A percentile compares a stretch with the other conserved stretches of the same genome.
Evolutionary conservation across 2,888 invertebrate genomes (phyloP).

Genomic region (Chrysolina americana): DNA sequence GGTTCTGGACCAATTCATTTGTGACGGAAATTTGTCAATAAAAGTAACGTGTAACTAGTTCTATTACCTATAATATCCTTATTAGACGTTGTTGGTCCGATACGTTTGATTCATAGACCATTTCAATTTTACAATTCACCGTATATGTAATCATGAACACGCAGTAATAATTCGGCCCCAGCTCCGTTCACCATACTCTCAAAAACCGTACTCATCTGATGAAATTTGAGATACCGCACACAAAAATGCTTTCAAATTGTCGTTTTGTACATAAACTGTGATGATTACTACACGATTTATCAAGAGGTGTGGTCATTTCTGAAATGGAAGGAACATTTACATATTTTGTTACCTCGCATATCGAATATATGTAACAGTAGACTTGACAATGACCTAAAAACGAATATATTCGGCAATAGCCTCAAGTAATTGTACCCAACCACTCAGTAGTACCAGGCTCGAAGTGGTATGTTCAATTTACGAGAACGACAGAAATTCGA

Average conservation of each 20-base stretch:
- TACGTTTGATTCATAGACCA: too few species aligned
- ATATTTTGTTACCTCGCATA: conserved; percentile 7
- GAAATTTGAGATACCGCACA: background rate
- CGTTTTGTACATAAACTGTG: background rate
- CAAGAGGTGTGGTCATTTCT: background rate
- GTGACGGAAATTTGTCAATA: too few species aligned
- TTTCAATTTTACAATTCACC: too few species aligned
- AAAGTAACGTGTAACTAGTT: too few species aligned
- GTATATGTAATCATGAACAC: too few species aligned
- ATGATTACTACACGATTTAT: background rate
- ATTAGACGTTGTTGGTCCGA: too few species aligned
- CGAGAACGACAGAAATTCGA: background rate
- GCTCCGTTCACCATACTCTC: background rate
- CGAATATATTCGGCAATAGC: background rate
- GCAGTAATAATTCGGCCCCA: background rate
- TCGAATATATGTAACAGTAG: conserved; percentile 10
- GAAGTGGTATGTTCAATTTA: background rate
- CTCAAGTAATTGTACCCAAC: background rate
- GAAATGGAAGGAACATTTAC: conserved; percentile 9
- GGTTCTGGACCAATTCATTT: too few species aligned
- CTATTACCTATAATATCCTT: too few species aligned
- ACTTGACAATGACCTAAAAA: conserved; percentile 10
- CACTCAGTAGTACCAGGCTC: background rate
- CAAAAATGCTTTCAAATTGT: background rate
- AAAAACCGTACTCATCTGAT: background rate